These are phyloP conservation scores for Caenorhabditis briggsae DNA, from an alignment of 1,140 invertebrate genomes.

Conservation along the genomic window DNA sequence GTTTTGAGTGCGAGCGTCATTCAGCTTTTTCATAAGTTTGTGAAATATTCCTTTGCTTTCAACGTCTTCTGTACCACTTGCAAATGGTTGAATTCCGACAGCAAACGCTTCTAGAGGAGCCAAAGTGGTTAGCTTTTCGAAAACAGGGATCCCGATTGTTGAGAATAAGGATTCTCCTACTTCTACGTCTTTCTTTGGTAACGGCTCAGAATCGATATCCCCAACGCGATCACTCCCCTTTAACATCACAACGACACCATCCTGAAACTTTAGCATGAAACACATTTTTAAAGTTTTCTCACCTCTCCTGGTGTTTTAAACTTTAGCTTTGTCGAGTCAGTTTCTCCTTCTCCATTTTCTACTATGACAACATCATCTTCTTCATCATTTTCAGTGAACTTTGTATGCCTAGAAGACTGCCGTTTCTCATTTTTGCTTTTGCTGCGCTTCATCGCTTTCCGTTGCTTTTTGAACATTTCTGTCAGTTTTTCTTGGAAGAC, in stretches of 20 bases:
- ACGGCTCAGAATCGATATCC: too few relatives aligned
- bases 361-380: slow-evolving; percentile 15
- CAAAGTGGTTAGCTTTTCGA: not conserved
- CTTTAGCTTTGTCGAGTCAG: not conserved
- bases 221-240: not conserved
- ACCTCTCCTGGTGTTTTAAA: slow-evolving; percentile 32
- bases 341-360: not conserved
- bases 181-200: not conserved
- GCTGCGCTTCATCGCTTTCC: not conserved
- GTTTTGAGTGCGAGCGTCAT: not conserved
- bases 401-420: not conserved
- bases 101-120: slow-evolving; percentile 11
- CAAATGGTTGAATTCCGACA: slow-evolving; percentile 18
- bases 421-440: not conserved
- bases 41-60: not conserved
- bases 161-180: slow-evolving; percentile 9
- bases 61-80: not conserved
- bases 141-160: not conserved
- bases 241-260: not conserved
- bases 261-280: not conserved
- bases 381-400: not conserved
- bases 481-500: slow-evolving; percentile 1
- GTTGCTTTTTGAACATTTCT: not conserved
- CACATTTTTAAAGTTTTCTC: not conserved
- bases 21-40: slow-evolving; percentile 10